Evolutionary conservation across 2,888 invertebrate genomes (phyloP).

Genomic region (Acheta domesticus): DNA sequence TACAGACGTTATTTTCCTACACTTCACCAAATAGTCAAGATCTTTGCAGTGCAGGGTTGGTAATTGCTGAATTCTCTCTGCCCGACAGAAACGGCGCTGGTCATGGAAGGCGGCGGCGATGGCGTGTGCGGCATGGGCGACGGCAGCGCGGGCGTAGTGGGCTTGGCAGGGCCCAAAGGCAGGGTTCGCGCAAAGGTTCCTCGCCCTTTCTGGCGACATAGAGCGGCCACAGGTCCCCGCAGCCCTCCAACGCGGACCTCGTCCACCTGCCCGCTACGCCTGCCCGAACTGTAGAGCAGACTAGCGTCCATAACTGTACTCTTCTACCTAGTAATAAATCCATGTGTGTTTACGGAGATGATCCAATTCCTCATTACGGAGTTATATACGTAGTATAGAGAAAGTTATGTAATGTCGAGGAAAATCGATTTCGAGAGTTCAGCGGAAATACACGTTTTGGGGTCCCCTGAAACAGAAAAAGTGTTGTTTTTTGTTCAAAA

Average conservation of each 20-base stretch:
- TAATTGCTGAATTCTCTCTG: background rate
- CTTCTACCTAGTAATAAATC: too few species aligned
- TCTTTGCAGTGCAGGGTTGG: background rate
- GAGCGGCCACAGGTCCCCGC: background rate
- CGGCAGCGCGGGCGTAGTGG: background rate
- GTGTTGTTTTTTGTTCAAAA: too few species aligned
- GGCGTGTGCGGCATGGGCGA: background rate
- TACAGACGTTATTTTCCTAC: too few species aligned
- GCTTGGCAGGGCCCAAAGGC: background rate
- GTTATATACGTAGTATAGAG: too few species aligned
- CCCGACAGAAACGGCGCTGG: background rate
- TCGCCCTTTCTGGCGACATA: background rate
- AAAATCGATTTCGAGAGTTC: too few species aligned
- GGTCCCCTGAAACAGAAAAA: too few species aligned
- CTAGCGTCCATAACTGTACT: too few species aligned
- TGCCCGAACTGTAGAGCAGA: background rate
- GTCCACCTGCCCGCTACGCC: background rate
- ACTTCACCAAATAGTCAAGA: too few species aligned
- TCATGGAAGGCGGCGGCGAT: background rate
- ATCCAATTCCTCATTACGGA: too few species aligned
- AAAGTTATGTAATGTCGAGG: too few species aligned
- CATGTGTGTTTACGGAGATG: too few species aligned
- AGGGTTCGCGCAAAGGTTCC: background rate
- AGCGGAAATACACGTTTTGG: too few species aligned
- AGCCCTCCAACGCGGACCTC: background rate